Evolutionary conservation across 30 jellyfish, hydroid and myxozoan genomes (phyloP).

Genomic region (Turritopsis dohrnii): DNA sequence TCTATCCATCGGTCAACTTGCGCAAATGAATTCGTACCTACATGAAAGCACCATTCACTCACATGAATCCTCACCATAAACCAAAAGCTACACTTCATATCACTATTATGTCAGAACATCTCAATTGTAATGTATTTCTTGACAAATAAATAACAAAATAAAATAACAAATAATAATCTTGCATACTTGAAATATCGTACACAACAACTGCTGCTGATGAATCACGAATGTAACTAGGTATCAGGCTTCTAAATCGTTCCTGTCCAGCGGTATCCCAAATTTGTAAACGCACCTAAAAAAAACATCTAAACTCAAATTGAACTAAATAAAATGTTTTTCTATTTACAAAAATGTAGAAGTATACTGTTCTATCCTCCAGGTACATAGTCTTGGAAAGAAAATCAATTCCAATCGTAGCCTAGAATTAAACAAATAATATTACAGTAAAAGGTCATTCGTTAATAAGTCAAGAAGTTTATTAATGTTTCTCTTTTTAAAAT

Average conservation of each 20-base stretch:
- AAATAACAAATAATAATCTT: no score
- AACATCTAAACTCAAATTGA: not conserved
- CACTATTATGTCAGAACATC: no score
- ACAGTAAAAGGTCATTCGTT: no score
- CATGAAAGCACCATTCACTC: not conserved
- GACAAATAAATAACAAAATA: no score
- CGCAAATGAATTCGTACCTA: constrained; percentile 91
- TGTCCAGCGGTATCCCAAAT: constrained; percentile 99
- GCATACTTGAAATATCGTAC: constrained; percentile 90
- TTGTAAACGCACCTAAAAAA: constrained; percentile 92
- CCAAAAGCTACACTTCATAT: no score
- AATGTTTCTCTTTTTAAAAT: no score
- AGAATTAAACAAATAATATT: not conserved
- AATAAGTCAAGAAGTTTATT: no score
- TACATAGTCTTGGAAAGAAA: constrained; percentile 77
- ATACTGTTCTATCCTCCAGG: constrained; percentile 72
- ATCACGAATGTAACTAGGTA: constrained; percentile 94
- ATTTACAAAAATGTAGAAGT: no score
- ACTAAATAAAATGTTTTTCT: no score
- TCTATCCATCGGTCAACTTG: constrained; percentile 96
- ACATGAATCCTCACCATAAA: no score
- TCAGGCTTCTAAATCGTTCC: constrained; percentile 87
- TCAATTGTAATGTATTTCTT: no score
- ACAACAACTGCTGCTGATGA: constrained; percentile 97
- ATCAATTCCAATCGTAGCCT: constrained; percentile 94